Base-by-base conservation (phyloP, 2,797 vertebrate genomes). In the Aulostomus chinensis region DNA sequence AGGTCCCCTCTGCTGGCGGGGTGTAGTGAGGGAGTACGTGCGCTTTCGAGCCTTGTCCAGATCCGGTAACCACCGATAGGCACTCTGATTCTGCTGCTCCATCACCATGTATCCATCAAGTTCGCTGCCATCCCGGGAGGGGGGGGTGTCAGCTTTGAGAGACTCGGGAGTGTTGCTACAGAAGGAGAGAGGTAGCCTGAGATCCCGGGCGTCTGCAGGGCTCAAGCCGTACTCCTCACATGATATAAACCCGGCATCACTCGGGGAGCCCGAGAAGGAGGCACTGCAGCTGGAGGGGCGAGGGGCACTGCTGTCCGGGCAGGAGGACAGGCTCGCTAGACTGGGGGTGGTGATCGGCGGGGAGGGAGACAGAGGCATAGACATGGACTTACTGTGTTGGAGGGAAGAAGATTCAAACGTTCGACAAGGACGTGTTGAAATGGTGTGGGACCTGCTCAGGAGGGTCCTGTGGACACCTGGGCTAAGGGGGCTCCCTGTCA, bases 161-260 rank as follows among this genome's bases (percentile, higher is more conserved):
- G 94, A 97, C 78, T 98, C 96, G 0, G 96, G 95, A 0, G 96
- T 97, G 87, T 92, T 92, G 87, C 95, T 96, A 25, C 93, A 76
- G 63, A 80, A 68, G 15, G 93, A 94, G 47, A 93, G 90, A 0
- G 72, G 12, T 31, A 86, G 52, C 36, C 92, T 89, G 50, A 92
- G 91, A 15, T 92, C 89, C 18, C 91, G 81, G 4, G 76, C 58
- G 7, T 96, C 94, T 0, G 93, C 91, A 0, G 93, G 92, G 54
- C 93, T 98, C 8, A 95, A 98, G 58, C 94, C 91, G 3, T 93
- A 96, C 66, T 99, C 97, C 25, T 99, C 97, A 38, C 95, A 93
- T 1, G 95, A 97, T 82, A 96, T 94, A 58, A 98, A 98, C 7
- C 94, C 94, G 0, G 93, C 93, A 21, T 98, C 96, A 20, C 92